Evolutionary conservation across 1,140 invertebrate species (phyloP), one percentile per base, ranked within the genome.

Genomic region (Monomorium pharaonis): DNA sequence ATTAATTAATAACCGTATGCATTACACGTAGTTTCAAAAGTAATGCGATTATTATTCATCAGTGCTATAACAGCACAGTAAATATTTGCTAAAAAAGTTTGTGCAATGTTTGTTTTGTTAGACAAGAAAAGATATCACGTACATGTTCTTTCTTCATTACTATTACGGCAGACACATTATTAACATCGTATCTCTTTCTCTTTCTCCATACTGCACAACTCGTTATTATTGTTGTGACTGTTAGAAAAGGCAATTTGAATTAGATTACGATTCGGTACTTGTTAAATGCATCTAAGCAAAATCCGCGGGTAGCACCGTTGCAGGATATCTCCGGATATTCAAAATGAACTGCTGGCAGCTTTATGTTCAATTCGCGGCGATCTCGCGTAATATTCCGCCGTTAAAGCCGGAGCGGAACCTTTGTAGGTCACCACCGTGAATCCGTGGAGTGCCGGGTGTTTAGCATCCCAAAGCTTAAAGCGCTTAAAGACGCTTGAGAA

Each of bases 401-500:
- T 49, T 83, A 76, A 89, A 86, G 12, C 86, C 72, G 30, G 10
- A 54, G 33, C 21, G 58, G 12, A 78, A 63, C 78, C 42, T 89
- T 89, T 89, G 80, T 70, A 86, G 67, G 74, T 89, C 88, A 84
- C 60, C 14, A 76, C 18, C 77, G 30, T 74, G 42, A 69, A 76
- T 72, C 37, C 54, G 44, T 58, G 56, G 44, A 58, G 33, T 54
- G 10, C 63, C 7, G 65, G 62, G 24, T 76, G 42, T 86, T 84
- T 87, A 75, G 70, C 72, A 86, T 88, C 67, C 77, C 63, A 80
- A 72, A 90, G 84, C 78, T 84, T 62, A 65, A 51, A 70, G 54
- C 58, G 56, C 56, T 58, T 65, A 63, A 90, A 88, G 89, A 84
- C 76, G 69, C 70, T 90, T 47, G 77, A 88, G 54, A 74, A 90